Evolutionary conservation across 2,888 invertebrate species (phyloP).

Genomic region (Agrotis clavis): DNA sequence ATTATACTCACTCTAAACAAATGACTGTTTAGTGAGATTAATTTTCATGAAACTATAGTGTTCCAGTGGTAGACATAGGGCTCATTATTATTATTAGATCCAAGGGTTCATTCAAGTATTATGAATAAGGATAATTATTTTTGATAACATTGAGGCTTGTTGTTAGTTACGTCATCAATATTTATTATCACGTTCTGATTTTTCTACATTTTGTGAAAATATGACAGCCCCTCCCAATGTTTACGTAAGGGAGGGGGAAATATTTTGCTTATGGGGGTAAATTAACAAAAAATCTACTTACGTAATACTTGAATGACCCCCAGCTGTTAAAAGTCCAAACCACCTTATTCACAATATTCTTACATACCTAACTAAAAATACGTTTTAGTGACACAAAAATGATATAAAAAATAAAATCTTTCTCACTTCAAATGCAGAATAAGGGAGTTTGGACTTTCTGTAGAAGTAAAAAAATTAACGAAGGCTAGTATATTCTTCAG

Average conservation of each 20-base stretch:
- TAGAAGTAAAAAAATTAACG: constrained; percentile 22
- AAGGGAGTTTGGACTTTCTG: constrained; percentile 2
- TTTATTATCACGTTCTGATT: too few species aligned
- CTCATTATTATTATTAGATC: background rate
- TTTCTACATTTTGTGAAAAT: too few species aligned
- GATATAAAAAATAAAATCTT: background rate
- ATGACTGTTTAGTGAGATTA: background rate
- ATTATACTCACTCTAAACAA: background rate
- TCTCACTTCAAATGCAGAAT: background rate
- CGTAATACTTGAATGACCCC: too few species aligned
- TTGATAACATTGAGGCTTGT: too few species aligned
- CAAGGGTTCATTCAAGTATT: too few species aligned
- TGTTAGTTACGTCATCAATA: too few species aligned
- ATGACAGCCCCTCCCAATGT: too few species aligned
- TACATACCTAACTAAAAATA: background rate
- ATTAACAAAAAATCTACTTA: too few species aligned
- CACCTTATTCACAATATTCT: background rate
- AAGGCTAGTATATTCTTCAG: constrained; percentile 70
- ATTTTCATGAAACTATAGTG: background rate
- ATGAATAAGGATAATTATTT: too few species aligned
- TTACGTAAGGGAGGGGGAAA: too few species aligned
- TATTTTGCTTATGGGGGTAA: too few species aligned
- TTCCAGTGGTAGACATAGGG: background rate
- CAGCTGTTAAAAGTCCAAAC: background rate
- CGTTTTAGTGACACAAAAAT: background rate